Conservation (phyloP, 2,888 invertebrate species). For the Lomographa bimaculata region DNA sequence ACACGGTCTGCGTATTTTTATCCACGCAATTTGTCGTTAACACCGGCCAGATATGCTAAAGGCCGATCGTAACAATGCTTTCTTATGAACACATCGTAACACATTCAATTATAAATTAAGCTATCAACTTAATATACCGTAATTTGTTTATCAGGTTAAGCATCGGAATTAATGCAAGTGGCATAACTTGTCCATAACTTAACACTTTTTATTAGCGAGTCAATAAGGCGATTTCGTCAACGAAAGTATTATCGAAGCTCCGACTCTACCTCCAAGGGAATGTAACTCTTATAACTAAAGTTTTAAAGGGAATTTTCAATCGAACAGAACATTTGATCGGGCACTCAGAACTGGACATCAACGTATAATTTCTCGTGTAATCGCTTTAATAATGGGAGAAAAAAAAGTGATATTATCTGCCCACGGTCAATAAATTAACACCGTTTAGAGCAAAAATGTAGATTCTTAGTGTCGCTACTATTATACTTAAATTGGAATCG, state of each 20-base stretch:
- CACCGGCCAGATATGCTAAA: slow-evolving; percentile 61
- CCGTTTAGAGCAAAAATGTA: slow-evolving; percentile 84
- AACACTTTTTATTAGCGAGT: slow-evolving; percentile 81
- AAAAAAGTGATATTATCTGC: slow-evolving; percentile 84
- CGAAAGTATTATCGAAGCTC: slow-evolving; percentile 63
- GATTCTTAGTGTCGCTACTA: slow-evolving; percentile 81
- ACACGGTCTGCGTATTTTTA: slow-evolving; percentile 35
- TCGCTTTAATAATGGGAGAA: slow-evolving; percentile 81
- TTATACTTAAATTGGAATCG: slow-evolving; percentile 80
- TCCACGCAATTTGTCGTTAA: slow-evolving; percentile 67
- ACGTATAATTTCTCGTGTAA: slow-evolving; percentile 83
- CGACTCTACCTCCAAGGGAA: slow-evolving; percentile 35
- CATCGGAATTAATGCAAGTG: slow-evolving; percentile 83
- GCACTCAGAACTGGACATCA: slow-evolving; percentile 67
- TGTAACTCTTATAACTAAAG: slow-evolving; percentile 36
- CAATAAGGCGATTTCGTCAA: slow-evolving; percentile 79
- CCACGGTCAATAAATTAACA: slow-evolving; percentile 84
- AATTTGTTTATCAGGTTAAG: slow-evolving; percentile 84
- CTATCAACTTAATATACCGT: slow-evolving; percentile 81
- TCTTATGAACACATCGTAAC: slow-evolving; percentile 73
- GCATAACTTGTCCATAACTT: slow-evolving; percentile 82
- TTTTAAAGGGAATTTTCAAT: slow-evolving; percentile 47
- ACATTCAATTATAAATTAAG: slow-evolving; percentile 82
- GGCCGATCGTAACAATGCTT: slow-evolving; percentile 68
- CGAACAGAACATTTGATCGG: slow-evolving; percentile 43